Conservation (phyloP, 2,113 vertebrate genomes). For the Cottus gobio region DNA sequence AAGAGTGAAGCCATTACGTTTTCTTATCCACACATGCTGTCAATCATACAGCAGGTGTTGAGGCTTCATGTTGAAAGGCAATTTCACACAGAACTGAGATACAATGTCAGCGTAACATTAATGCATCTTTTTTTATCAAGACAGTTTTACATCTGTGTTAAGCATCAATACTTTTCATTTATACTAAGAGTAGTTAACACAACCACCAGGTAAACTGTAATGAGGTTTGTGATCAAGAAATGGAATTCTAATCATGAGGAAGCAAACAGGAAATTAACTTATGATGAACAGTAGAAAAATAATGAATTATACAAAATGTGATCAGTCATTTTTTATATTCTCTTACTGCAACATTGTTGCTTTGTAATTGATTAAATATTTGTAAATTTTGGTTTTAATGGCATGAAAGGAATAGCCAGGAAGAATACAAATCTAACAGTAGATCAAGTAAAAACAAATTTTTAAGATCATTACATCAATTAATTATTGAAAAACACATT, state of each 20-base stretch:
- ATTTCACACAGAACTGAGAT: slow-evolving; percentile 11
- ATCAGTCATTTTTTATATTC: background rate
- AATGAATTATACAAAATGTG: background rate
- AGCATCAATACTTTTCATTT: background rate
- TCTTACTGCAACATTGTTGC: background rate
- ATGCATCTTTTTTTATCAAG: slow-evolving; percentile 5
- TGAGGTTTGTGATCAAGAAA: slow-evolving; percentile 12
- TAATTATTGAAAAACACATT: background rate
- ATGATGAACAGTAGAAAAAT: background rate
- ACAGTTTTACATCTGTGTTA: background rate
- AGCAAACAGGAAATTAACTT: slow-evolving; percentile 13
- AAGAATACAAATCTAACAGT: background rate
- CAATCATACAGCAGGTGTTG: slow-evolving; percentile 28
- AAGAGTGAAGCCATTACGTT: slow-evolving; percentile 46
- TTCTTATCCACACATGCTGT: slow-evolving; percentile 36
- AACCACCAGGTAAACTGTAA: background rate
- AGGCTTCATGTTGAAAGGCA: slow-evolving; percentile 15
- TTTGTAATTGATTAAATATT: background rate
- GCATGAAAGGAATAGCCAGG: background rate
- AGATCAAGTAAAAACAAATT: background rate
- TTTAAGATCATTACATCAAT: slow-evolving; percentile 6
- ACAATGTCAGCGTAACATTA: background rate
- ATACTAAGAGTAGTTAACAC: slow-evolving; percentile 11
- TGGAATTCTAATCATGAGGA: slow-evolving; percentile 11
- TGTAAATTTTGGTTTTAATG: background rate